phyloP scores from a whole-genome alignment of 1,140 invertebrate species.

The Tribolium madens region DNA sequence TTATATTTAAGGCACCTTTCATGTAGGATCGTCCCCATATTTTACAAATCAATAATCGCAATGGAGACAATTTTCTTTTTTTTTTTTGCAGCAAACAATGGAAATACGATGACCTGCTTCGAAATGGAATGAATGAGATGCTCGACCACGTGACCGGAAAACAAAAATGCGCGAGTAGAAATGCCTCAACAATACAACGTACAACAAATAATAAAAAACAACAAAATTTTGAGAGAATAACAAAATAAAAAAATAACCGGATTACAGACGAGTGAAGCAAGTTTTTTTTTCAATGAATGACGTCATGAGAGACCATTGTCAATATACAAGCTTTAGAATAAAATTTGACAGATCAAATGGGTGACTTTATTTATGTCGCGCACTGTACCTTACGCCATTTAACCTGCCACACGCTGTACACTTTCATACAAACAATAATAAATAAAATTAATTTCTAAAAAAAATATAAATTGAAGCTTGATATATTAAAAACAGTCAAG shows the following conservation, averaged over 20 bases:
- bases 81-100: conserved; percentile 12
- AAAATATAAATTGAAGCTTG: neutral
- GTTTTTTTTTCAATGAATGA: neutral
- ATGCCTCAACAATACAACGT: conserved; percentile 20
- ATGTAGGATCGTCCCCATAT: neutral
- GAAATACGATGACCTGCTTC: conserved; percentile 9
- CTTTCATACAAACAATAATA: neutral
- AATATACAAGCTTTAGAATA: conserved; percentile 1
- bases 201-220: conserved; percentile 29
- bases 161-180: conserved; percentile 49
- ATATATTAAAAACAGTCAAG: conserved; percentile 26
- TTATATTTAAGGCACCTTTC: conserved; percentile 37
- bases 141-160: conserved; percentile 48
- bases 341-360: too few relatives aligned
- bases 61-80: neutral
- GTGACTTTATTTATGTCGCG: neutral
- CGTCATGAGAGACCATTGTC: conserved; percentile 21
- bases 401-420: neutral
- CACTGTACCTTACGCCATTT: neutral
- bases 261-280: neutral
- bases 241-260: conserved; percentile 15
- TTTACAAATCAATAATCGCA: conserved; percentile 11
- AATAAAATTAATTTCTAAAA: conserved; percentile 6
- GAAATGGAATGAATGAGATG: conserved; percentile 47
- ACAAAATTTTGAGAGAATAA: conserved; percentile 20